Evolutionary conservation across 1,140 invertebrate genomes (phyloP), one percentile per base, ranked within the genome.

Genomic region (Phenacoccus solenopsis): DNA sequence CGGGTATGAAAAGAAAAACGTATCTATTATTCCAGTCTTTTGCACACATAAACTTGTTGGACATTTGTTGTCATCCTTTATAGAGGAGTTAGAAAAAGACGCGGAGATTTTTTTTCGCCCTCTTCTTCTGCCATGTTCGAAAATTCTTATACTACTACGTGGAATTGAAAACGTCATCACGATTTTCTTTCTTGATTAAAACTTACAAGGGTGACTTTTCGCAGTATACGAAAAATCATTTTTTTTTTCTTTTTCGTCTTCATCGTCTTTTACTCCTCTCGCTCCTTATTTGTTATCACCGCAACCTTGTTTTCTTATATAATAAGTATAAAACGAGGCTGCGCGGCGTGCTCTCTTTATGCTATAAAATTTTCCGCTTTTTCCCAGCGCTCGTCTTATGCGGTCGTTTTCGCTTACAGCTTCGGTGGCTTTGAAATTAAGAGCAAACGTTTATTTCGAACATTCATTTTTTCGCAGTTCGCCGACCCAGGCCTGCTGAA

Each of bases 111-210:
- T 64, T 49, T 49, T n/a, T n/a, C n/a, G n/a, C n/a, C n/a, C n/a
- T 49, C 38, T 49, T 64, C 59, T 64, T 64, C 59, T 24, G 25
- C 22, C n/a, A n/a, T n/a, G n/a, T n/a, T 64, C 16, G 59, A 27
- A 64, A 38, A 64, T 64, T 64, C 59, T 64, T 64, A 49, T 49
- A 64, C 22, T 49, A 64, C 22, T 64, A 64, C 59, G 59, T 64
- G 59, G 59, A 64, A 64, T 64, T 64, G 59, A 64, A 64, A 64
- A 64, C 59, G 59, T 64, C 59, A 64, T 64, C 59, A 64, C 59
- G 59, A 64, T 64, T 64, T 64, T 64, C 59, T 64, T 64, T 64
- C 59, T 64, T 64, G 59, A 64, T 64, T 64, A 64, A 64, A 64
- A 64, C 59, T 64, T 64, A 64, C 59, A 64, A 64, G 59, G 59